Percentiles rank a stretch among this genome's conserved stretches.
Conservation (phyloP, 2,113 vertebrate species). For the Melanocharis versteri region DNA sequence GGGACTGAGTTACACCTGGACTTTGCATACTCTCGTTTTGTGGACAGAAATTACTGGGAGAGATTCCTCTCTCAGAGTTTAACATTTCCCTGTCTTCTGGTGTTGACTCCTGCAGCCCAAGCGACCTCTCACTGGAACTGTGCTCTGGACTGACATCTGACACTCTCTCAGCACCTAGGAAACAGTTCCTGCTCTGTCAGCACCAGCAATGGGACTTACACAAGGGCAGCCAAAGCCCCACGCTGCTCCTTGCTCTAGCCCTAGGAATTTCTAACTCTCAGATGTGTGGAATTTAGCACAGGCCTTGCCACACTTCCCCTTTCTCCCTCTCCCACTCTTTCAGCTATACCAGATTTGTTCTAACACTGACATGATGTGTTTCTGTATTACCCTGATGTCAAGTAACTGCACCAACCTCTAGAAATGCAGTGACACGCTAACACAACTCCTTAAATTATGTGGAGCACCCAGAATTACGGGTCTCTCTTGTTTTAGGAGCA, state of each 20-base stretch:
- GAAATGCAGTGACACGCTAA: background rate
- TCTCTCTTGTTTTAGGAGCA: background rate
- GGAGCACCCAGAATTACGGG: background rate
- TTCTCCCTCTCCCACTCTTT: background rate
- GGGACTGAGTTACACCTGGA: background rate
- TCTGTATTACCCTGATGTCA: background rate
- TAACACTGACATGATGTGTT: background rate
- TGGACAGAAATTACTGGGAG: background rate
- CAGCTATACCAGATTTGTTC: background rate
- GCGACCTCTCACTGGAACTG: background rate
- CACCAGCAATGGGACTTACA: background rate
- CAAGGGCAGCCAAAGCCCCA: background rate
- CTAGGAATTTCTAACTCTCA: background rate
- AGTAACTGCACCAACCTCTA: background rate
- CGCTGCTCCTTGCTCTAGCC: background rate
- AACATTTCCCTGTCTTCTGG: background rate
- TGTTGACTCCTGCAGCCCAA: conserved; percentile 22
- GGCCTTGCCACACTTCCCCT: background rate
- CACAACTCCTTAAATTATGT: background rate
- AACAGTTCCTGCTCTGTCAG: background rate
- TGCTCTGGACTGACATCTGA: conserved; percentile 26
- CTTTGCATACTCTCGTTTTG: background rate
- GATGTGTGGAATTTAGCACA: background rate
- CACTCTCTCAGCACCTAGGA: conserved; percentile 61
- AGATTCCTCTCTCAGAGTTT: background rate